A percentile compares a stretch with the other conserved stretches of the same genome.
Conservation (phyloP, 2,888 invertebrate species). For the Drosophila setosimentum region DNA sequence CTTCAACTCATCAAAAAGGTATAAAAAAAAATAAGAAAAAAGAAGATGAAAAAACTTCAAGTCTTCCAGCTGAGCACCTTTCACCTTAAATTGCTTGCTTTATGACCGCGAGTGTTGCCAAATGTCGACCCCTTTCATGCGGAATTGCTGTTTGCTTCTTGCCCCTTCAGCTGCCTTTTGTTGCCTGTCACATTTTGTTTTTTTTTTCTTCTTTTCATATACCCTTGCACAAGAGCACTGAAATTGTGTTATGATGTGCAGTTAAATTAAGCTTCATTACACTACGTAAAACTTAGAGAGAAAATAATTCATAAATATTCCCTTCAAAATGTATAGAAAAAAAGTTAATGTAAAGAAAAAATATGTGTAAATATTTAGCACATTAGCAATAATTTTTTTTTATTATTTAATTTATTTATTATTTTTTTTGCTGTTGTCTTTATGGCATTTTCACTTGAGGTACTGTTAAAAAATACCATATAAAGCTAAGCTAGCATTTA, state of each 20-base stretch:
- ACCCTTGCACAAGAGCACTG: neutral
- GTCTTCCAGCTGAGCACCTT: slow-evolving; percentile 68
- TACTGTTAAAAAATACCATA: neutral
- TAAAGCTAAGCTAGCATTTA: neutral
- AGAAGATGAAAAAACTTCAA: slow-evolving; percentile 2
- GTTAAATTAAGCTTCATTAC: neutral
- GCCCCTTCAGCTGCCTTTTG: slow-evolving; percentile 21
- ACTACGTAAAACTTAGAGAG: neutral
- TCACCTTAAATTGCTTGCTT: slow-evolving; percentile 79
- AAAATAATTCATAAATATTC: neutral
- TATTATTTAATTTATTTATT: no score
- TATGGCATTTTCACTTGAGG: neutral
- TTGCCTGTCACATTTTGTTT: slow-evolving; percentile 29
- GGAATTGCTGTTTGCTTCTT: slow-evolving; percentile 8
- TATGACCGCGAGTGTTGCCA: slow-evolving; percentile 73
- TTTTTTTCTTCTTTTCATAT: slow-evolving; percentile 2
- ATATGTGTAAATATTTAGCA: neutral
- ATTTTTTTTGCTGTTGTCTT: neutral
- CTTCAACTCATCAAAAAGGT: slow-evolving; percentile 30
- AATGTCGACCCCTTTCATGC: slow-evolving; percentile 72
- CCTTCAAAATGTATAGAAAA: neutral
- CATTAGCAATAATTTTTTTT: neutral
- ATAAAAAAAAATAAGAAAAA: neutral
- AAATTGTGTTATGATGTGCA: neutral
- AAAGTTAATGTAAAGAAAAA: neutral